Evolutionary conservation across 2,797 vertebrate genomes (phyloP).

Genomic region (Hippopotamyrus pictus): DNA sequence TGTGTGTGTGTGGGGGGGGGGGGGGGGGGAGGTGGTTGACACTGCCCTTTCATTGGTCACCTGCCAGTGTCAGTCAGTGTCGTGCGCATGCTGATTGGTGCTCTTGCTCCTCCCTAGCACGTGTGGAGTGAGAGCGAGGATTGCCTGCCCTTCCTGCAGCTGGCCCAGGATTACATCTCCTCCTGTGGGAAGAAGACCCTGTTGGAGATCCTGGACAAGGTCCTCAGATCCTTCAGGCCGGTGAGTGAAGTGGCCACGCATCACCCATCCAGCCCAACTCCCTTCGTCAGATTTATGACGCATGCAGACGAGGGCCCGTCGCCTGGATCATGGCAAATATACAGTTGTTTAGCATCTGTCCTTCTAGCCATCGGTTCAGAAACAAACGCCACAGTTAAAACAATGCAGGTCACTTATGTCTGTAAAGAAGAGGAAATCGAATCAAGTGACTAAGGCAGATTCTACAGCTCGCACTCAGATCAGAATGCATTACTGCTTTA

Average conservation of each 20-base stretch:
- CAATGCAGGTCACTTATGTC: neutral
- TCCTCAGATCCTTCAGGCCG: slow-evolving; percentile 96
- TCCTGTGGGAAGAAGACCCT: slow-evolving; percentile 98
- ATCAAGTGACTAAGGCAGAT: neutral
- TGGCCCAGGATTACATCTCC: slow-evolving; percentile 97
- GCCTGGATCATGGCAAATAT: neutral
- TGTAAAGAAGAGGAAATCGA: neutral
- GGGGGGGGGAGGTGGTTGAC: neutral
- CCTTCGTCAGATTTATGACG: neutral
- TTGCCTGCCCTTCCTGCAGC: slow-evolving; percentile 92
- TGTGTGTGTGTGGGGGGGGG: neutral
- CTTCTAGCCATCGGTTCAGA: neutral
- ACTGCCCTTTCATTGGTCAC: neutral
- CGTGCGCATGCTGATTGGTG: neutral
- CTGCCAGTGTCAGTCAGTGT: neutral
- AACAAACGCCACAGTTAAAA: neutral
- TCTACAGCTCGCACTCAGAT: neutral
- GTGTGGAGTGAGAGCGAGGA: slow-evolving; percentile 99
- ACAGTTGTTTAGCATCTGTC: neutral
- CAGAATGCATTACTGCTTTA: neutral
- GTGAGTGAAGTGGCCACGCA: slow-evolving; percentile 60
- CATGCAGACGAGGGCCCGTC: neutral
- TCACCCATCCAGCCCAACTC: neutral
- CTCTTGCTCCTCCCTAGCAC: slow-evolving; percentile 59
- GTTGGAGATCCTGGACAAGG: slow-evolving; percentile 92